Conservation (phyloP, 1,140 invertebrate genomes). For the Drosophila nikananu region DNA sequence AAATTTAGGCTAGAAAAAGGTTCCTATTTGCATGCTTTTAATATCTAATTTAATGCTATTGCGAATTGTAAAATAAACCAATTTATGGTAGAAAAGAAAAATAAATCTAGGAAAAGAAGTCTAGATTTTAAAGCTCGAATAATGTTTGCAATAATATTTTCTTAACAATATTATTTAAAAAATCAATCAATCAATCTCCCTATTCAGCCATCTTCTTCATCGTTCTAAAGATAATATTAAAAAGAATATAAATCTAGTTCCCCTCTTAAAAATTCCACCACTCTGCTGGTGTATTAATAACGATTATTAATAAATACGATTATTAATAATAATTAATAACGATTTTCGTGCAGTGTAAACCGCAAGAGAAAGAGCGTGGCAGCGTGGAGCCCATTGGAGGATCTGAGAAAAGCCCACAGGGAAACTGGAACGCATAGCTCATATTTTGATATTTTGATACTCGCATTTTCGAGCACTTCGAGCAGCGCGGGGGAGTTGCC, state of each 20-base stretch:
- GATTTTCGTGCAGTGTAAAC: constrained; percentile 1
- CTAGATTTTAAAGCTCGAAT: neutral
- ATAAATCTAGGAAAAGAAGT: too few species aligned
- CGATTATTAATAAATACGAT: too few species aligned
- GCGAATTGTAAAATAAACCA: neutral
- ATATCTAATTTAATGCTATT: neutral
- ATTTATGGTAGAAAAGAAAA: neutral
- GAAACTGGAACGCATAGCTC: constrained; percentile 55
- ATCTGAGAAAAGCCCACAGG: constrained; percentile 50
- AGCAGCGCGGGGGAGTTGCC: constrained; percentile 13
- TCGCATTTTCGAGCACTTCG: constrained; percentile 11
- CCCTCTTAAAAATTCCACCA: neutral
- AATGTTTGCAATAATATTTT: neutral
- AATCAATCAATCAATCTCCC: neutral
- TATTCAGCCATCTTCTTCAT: neutral
- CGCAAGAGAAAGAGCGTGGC: constrained; percentile 18
- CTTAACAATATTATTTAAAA: neutral
- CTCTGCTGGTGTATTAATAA: neutral
- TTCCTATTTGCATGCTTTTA: neutral
- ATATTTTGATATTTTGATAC: constrained; percentile 50
- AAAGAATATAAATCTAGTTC: neutral
- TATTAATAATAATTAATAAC: too few species aligned
- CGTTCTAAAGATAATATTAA: neutral
- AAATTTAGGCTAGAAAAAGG: neutral
- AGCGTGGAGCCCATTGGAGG: constrained; percentile 16